A percentile compares a stretch with the other conserved stretches of the same genome.
Evolutionary conservation across 2,797 vertebrate genomes (phyloP).

Genomic region (Atherinosoma microstoma): DNA sequence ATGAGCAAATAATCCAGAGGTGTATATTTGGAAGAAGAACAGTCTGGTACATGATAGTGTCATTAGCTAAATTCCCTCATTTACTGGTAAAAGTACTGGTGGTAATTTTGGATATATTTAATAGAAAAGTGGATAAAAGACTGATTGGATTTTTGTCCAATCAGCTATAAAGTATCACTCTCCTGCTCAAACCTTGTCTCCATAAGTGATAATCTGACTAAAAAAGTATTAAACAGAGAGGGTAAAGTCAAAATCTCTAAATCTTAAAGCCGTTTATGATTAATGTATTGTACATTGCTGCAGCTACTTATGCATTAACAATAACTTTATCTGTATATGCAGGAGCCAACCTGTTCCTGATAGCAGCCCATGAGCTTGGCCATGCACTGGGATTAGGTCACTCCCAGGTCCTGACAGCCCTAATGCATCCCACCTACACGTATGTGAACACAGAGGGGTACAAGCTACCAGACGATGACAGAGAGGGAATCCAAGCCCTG

Average conservation of each 20-base stretch:
- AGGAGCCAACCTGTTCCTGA: conserved; percentile 74
- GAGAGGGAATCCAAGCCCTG: conserved; percentile 66
- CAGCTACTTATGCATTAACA: neutral
- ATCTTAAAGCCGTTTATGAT: neutral
- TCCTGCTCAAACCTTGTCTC: too few relatives aligned
- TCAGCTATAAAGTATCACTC: neutral
- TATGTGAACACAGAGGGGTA: conserved; percentile 52
- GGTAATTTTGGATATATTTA: too few relatives aligned
- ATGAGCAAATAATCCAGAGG: too few relatives aligned
- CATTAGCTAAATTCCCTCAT: too few relatives aligned
- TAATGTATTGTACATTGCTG: neutral
- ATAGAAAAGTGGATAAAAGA: too few relatives aligned
- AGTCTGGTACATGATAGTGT: too few relatives aligned
- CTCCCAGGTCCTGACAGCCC: conserved; percentile 58
- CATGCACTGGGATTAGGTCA: conserved; percentile 77
- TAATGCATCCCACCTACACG: conserved; percentile 48
- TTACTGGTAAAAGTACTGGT: too few relatives aligned
- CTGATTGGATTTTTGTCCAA: too few relatives aligned
- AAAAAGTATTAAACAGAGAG: neutral
- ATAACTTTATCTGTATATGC: neutral
- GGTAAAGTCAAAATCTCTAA: neutral
- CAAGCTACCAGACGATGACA: conserved; percentile 64
- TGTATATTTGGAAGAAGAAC: too few relatives aligned
- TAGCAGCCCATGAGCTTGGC: conserved; percentile 80
- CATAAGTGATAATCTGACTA: neutral